Conservation (phyloP, 2,888 invertebrate species). For the Ferrisia virgata region DNA sequence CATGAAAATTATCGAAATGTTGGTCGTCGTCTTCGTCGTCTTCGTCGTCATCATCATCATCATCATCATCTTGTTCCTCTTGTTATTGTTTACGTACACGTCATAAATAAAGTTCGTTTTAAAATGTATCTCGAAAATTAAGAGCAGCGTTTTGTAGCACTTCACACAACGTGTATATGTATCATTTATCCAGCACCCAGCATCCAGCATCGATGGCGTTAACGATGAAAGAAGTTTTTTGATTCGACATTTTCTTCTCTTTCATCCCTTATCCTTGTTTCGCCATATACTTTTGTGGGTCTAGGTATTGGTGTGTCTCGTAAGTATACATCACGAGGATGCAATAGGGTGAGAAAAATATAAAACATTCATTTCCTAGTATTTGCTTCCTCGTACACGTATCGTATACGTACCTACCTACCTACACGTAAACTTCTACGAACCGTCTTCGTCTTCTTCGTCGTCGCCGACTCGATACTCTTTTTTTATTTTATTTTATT, state of each 20-base stretch:
- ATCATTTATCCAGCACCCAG: not conserved
- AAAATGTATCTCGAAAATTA: conserved; percentile 12
- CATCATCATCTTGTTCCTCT: not conserved
- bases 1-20: not conserved
- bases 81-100: not conserved
- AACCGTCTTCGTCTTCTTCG: no score
- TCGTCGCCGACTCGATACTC: not conserved
- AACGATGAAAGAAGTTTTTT: not conserved
- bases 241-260: not conserved
- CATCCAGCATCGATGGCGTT: not conserved
- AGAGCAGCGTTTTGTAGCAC: not conserved
- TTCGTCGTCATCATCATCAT: not conserved
- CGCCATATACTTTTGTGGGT: not conserved
- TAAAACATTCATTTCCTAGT: not conserved
- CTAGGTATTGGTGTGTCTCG: no score
- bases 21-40: not conserved
- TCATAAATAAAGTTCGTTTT: conserved; percentile 11
- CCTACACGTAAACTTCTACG: no score
- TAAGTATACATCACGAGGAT: not conserved
- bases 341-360: conserved; percentile 9
- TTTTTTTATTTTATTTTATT: not conserved
- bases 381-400: not conserved
- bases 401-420: no score
- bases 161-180: not conserved
- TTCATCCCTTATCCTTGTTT: no score